Evolutionary conservation across 37 sponge, comb jelly and placozoan species (phyloP).

Genomic region (Halichondria panicea): DNA sequence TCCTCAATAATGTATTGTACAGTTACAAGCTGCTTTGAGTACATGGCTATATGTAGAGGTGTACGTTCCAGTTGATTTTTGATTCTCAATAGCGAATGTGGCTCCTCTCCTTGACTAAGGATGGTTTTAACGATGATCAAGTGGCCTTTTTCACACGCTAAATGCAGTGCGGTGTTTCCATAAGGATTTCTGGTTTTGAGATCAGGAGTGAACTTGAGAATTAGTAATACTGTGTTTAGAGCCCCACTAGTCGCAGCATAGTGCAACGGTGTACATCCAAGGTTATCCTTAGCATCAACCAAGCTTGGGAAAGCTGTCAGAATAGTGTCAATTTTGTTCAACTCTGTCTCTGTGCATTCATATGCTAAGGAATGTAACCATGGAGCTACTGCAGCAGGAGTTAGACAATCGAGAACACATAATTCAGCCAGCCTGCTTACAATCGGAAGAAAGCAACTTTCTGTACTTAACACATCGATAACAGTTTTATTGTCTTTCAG

Average conservation of each 20-base stretch:
- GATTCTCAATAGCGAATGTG: neutral
- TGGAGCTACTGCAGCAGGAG: neutral
- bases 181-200: neutral
- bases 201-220: slow-evolving; percentile 30
- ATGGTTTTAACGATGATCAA: neutral
- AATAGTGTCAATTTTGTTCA: slow-evolving; percentile 1
- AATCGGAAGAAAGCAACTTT: neutral
- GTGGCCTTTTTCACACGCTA: slow-evolving; percentile 33
- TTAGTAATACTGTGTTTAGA: slow-evolving; percentile 1
- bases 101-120: neutral
- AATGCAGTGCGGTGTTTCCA: slow-evolving; percentile 45
- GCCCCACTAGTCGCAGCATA: slow-evolving; percentile 27
- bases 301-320: slow-evolving; percentile 2
- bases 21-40: slow-evolving; percentile 30
- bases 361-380: slow-evolving; percentile 12
- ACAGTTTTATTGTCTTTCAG: neutral
- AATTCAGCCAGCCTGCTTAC: neutral
- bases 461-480: slow-evolving; percentile 1
- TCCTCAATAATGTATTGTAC: slow-evolving; percentile 12
- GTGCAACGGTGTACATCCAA: slow-evolving; percentile 52
- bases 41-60: slow-evolving; percentile 28
- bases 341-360: slow-evolving; percentile 7
- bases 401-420: neutral
- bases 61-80: slow-evolving; percentile 19
- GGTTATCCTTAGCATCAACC: slow-evolving; percentile 33